A percentile compares a stretch with the other conserved stretches of the same genome.
These are phyloP conservation scores for Pheosia gnoma DNA, from an alignment of 2,888 invertebrate species.

Conservation along the genomic window DNA sequence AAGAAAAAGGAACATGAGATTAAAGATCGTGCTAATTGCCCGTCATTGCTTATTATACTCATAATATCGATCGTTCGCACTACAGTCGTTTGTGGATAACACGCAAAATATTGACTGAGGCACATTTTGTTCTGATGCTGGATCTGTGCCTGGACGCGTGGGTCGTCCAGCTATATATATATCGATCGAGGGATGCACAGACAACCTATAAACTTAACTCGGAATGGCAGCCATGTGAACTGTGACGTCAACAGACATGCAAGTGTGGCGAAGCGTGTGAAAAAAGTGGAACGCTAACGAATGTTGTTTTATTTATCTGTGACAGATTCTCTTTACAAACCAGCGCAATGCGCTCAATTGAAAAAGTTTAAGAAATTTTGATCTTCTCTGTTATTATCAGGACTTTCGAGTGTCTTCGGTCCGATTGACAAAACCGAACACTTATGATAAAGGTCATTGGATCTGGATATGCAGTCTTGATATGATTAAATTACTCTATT, in stretches of 20 bases:
- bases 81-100: not conserved
- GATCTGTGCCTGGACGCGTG: not conserved
- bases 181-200: slow-evolving; percentile 12
- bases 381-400: too few relatives aligned
- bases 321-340: too few relatives aligned
- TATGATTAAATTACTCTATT: too few relatives aligned
- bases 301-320: not conserved
- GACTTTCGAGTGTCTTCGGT: too few relatives aligned
- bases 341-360: too few relatives aligned
- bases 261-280: slow-evolving; percentile 4
- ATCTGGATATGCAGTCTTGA: too few relatives aligned
- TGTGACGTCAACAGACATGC: slow-evolving; percentile 17
- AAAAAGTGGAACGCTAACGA: not conserved
- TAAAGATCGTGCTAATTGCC: not conserved
- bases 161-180: slow-evolving; percentile 11
- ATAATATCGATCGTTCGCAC: not conserved
- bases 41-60: not conserved
- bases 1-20: too few relatives aligned
- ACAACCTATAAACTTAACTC: slow-evolving; percentile 16
- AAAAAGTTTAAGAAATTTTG: too few relatives aligned
- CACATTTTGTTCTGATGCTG: not conserved
- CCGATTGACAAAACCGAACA: too few relatives aligned
- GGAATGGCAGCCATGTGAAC: slow-evolving; percentile 4
- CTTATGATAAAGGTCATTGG: too few relatives aligned
- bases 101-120: not conserved